Percentiles rank a stretch among this genome's conserved stretches.
These are phyloP conservation scores for Nasonia giraulti DNA, from an alignment of 1,140 invertebrate species.

Conservation along the genomic window DNA sequence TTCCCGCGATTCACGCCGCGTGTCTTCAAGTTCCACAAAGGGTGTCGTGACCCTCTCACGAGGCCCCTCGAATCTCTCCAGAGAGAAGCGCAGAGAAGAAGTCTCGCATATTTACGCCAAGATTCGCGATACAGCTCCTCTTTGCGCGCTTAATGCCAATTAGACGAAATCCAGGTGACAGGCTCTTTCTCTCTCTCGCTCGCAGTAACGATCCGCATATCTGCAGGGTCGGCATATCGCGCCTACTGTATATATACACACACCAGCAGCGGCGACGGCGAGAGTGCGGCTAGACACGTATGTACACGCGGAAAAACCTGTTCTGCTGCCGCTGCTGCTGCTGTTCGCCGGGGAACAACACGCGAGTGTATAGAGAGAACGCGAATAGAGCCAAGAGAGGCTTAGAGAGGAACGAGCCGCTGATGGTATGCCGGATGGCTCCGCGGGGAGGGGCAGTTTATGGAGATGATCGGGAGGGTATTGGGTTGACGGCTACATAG, in stretches of 20 bases:
- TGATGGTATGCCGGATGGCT: conserved; percentile 2
- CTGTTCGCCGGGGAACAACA: neutral
- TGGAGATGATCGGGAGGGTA: neutral
- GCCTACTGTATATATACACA: neutral
- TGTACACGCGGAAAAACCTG: conserved; percentile 60
- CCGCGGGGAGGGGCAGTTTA: neutral
- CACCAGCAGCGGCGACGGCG: conserved; percentile 12
- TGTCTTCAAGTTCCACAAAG: neutral
- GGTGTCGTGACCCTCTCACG: neutral
- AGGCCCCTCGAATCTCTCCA: neutral
- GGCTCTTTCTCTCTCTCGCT: neutral
- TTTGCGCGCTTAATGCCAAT: conserved; percentile 37
- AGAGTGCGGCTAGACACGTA: conserved; percentile 20
- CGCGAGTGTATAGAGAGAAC: conserved; percentile 1
- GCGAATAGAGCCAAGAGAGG: neutral
- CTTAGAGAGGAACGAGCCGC: neutral
- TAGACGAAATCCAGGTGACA: conserved; percentile 47
- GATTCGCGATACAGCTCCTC: conserved; percentile 10
- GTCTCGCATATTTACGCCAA: conserved; percentile 14
- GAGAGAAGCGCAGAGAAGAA: neutral
- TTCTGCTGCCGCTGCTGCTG: conserved; percentile 49
- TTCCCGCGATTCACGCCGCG: too few relatives aligned
- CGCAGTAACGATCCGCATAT: conserved; percentile 32
- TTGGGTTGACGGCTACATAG: neutral
- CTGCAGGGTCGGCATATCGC: neutral